phyloP scores from a whole-genome alignment of 2,113 vertebrate species.

The Blennius ocellaris region DNA sequence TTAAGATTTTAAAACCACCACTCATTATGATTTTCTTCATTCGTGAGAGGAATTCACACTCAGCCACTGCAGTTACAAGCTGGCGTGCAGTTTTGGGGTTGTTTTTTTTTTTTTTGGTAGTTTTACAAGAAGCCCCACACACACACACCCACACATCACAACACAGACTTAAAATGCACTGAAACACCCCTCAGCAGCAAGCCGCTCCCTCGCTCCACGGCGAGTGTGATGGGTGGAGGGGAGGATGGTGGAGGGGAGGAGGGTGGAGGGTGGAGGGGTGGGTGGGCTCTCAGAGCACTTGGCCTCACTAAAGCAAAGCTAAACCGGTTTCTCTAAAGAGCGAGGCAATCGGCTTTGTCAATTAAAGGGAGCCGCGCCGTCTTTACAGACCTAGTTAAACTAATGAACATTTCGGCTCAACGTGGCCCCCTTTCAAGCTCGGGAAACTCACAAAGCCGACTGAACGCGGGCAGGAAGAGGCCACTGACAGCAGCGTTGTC shows the following conservation, averaged over 20 bases:
- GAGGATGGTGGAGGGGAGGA: no score
- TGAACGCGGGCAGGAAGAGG: conserved; percentile 7
- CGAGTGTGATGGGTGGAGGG: conserved; percentile 8
- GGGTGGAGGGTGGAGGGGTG: no score
- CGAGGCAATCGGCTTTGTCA: conserved; percentile 49
- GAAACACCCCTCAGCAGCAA: conserved; percentile 10
- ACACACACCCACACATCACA: neutral
- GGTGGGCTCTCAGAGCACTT: conserved; percentile 15
- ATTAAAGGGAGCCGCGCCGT: conserved; percentile 54
- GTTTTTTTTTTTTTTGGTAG: conserved; percentile 63
- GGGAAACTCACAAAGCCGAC: conserved; percentile 4
- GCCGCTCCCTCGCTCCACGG: conserved; percentile 14
- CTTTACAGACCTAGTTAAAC: conserved; percentile 62
- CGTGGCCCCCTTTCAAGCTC: conserved; percentile 22
- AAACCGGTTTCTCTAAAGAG: conserved; percentile 51
- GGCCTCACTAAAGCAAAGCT: conserved; percentile 34
- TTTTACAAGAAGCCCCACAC: conserved; percentile 24
- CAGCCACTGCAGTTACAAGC: conserved; percentile 54
- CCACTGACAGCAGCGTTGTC: conserved; percentile 36
- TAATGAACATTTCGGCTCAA: conserved; percentile 50
- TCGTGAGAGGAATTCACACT: conserved; percentile 32
- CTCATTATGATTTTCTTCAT: conserved; percentile 38
- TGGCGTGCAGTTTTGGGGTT: conserved; percentile 39
- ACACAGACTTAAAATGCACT: conserved; percentile 25
- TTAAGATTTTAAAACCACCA: conserved; percentile 19